Percentiles rank a stretch among this genome's conserved stretches.
Conservation (phyloP, 2,888 invertebrate species). For the Lasioglossum malachurum region DNA sequence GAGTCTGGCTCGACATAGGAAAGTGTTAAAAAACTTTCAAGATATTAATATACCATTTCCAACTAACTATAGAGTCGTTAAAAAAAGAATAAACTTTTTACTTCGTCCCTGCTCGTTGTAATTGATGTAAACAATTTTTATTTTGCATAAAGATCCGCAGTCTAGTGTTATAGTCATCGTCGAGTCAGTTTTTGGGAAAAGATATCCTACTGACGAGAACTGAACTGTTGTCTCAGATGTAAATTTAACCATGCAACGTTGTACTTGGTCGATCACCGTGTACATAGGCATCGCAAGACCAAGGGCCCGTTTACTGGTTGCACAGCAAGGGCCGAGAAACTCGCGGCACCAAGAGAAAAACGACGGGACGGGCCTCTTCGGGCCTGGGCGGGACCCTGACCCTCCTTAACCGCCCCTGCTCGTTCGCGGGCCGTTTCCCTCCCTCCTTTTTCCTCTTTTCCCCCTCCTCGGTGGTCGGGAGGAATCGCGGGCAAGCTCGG, state of each 20-base stretch:
- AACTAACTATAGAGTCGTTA: no score
- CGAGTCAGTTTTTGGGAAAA: background rate
- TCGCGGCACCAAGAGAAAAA: slow-evolving; percentile 43
- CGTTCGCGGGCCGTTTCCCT: slow-evolving; percentile 23
- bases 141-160: background rate
- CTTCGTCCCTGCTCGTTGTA: background rate
- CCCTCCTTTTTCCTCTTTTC: slow-evolving; percentile 13
- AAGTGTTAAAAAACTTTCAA: no score
- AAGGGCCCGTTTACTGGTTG: slow-evolving; percentile 38
- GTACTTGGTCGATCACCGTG: background rate
- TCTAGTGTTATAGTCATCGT: background rate
- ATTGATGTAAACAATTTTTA: background rate
- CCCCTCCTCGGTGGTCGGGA: background rate
- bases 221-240: background rate
- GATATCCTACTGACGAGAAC: background rate
- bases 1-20: no score
- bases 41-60: no score
- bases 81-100: background rate
- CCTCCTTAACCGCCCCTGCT: slow-evolving; percentile 71
- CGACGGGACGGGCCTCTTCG: slow-evolving; percentile 25
- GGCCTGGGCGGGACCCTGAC: slow-evolving; percentile 66
- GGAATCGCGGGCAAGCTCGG: slow-evolving; percentile 63
- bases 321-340: slow-evolving; percentile 27
- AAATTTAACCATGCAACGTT: background rate
- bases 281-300: slow-evolving; percentile 4